phyloP scores from a whole-genome alignment of 1,140 invertebrate genomes.

The Drosophila mojavensis region DNA sequence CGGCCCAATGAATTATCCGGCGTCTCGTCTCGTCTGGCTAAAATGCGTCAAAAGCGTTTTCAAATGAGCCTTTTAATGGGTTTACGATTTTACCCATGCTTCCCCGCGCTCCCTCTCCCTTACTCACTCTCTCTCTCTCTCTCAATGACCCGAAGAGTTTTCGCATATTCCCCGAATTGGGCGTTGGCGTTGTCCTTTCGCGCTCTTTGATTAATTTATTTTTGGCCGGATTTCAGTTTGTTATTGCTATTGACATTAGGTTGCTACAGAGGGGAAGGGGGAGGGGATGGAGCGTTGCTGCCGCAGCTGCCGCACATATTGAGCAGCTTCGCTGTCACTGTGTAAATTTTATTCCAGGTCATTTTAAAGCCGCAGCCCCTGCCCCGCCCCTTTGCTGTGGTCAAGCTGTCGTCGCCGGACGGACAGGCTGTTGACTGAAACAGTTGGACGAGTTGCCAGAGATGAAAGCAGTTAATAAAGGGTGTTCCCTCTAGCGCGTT shows the following conservation, averaged over 20 bases:
- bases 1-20: neutral
- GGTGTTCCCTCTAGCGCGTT: neutral
- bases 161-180: slow-evolving; percentile 20
- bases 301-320: slow-evolving; percentile 44
- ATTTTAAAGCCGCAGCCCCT: slow-evolving; percentile 18
- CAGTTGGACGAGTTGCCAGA: neutral
- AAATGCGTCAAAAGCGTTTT: slow-evolving; percentile 74
- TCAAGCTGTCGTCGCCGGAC: neutral
- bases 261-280: neutral
- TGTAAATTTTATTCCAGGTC: slow-evolving; percentile 32
- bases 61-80: slow-evolving; percentile 79
- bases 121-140: too few relatives aligned
- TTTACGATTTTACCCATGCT: slow-evolving; percentile 63
- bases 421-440: slow-evolving; percentile 22
- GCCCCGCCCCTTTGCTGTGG: neutral
- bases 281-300: neutral
- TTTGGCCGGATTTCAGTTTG: slow-evolving; percentile 30
- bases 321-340: slow-evolving; percentile 26
- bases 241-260: slow-evolving; percentile 10
- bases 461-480: too few relatives aligned
- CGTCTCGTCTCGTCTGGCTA: slow-evolving; percentile 3
- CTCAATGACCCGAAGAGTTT: neutral
- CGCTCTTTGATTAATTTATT: slow-evolving; percentile 78
- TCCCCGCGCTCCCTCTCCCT: too few relatives aligned
- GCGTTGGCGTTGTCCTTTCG: slow-evolving; percentile 62